phyloP scores from a whole-genome alignment of 2,113 vertebrate species.

The Nothocercus julius region DNA sequence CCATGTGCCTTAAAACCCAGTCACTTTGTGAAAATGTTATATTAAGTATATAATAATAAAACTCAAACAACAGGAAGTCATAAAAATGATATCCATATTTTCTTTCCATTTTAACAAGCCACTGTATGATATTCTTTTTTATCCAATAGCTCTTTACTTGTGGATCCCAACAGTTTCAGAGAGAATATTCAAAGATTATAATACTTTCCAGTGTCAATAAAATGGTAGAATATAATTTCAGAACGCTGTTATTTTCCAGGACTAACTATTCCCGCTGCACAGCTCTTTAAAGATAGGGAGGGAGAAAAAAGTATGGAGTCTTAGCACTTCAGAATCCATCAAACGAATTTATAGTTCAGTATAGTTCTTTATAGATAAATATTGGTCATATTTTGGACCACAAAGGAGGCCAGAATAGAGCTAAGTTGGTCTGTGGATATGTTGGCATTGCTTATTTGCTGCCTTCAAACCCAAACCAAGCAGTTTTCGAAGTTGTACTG shows the following conservation, averaged over 20 bases:
- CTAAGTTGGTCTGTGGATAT: neutral
- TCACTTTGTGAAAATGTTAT: slow-evolving; percentile 12
- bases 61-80: slow-evolving; percentile 25
- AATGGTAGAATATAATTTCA: neutral
- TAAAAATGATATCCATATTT: slow-evolving; percentile 13
- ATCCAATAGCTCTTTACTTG: neutral
- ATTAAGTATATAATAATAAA: slow-evolving; percentile 17
- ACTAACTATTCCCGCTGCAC: neutral
- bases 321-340: neutral
- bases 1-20: slow-evolving; percentile 15
- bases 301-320: neutral
- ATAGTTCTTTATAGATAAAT: neutral
- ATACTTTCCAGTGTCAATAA: neutral
- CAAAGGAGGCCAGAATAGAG: neutral
- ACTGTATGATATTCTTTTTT: neutral
- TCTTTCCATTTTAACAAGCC: neutral
- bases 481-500: neutral
- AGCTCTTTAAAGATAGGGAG: neutral
- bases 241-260: neutral
- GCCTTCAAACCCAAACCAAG: neutral
- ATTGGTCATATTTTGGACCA: neutral
- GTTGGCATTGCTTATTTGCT: neutral
- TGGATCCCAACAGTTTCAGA: neutral
- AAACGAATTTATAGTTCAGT: neutral
- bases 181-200: neutral